Base-by-base conservation (phyloP, 1,140 invertebrate species). In the Belonocnema kinseyi region DNA sequence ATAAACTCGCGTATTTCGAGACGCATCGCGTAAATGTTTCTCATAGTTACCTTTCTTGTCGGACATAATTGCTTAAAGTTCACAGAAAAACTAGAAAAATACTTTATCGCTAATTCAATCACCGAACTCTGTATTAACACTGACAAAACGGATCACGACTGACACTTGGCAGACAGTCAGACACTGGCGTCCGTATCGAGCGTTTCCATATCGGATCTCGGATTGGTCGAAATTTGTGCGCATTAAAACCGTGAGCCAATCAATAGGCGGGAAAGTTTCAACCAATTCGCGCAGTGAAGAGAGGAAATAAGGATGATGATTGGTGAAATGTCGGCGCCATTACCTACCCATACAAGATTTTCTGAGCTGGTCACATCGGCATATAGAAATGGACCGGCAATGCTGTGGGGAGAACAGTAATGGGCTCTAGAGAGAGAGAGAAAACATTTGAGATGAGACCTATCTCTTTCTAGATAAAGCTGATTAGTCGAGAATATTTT, bases 11-110 rank as follows among this genome's bases (percentile, higher is more conserved):
- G 79, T 46, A 46, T 76, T 82, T 85, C 77, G 81, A 72, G 53
- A 50, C 71, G 77, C 74, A 66, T 33, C 73, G 50, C 58, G 73
- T 81, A 79, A 76, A 76, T 74, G 77, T 85, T 84, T 85, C 84
- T 73, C 84, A 91, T 92, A 92, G 83, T 92, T 92, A 92, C 91
- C 91, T 92, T 92, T 92, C 80, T 92, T 92, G 90, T 91, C 91
- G 83, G 90, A 88, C 90, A 91, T 91, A 90, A 90, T 91, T 88
- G 86, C 88, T 89, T 89, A 82, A 83, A 83, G 79, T 81, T 88
- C 85, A 75, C 88, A 87, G 86, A 87, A 83, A 85, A 86, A 85
- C 79, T 87, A 88, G 83, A 84, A 85, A 86, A 86, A 85, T 85
- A 83, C 79, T 40, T 77, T 85, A 84, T 82, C 83, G 70, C 83